phyloP scores from a whole-genome alignment of 2,888 invertebrate species.

The Tenthredo amoena region DNA sequence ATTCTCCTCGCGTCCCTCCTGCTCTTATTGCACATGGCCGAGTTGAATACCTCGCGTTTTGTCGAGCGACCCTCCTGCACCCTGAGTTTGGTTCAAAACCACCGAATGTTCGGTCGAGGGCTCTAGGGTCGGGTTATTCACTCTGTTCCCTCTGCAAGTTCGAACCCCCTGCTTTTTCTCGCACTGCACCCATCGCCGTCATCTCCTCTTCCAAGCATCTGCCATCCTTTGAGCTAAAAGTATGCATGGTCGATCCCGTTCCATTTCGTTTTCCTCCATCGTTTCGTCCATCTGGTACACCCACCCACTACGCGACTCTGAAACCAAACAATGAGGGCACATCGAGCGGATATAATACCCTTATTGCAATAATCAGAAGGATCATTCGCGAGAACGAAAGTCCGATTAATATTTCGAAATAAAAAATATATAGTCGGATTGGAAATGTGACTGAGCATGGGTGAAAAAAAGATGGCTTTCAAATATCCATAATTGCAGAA shows the following conservation, averaged over 20 bases:
- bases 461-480: not conserved
- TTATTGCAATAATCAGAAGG: not conserved
- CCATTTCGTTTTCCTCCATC: not conserved
- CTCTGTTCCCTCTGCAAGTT: conserved; percentile 3
- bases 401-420: not conserved
- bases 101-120: conserved; percentile 5
- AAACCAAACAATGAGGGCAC: not conserved
- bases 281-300: not conserved
- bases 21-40: not conserved
- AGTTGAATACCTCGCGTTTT: conserved; percentile 10
- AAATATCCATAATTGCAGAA: not conserved
- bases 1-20: not conserved
- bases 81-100: not conserved
- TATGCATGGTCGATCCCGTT: not conserved
- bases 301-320: not conserved
- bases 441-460: not conserved
- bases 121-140: conserved; percentile 29
- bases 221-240: not conserved
- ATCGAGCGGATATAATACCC: not conserved
- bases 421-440: not conserved
- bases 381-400: not conserved
- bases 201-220: not conserved
- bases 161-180: conserved; percentile 21
- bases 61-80: conserved; percentile 7
- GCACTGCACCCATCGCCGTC: not conserved